These are phyloP conservation scores for Cecidostiba fungosa DNA, from an alignment of 2,888 invertebrate species.

Conservation along the genomic window DNA sequence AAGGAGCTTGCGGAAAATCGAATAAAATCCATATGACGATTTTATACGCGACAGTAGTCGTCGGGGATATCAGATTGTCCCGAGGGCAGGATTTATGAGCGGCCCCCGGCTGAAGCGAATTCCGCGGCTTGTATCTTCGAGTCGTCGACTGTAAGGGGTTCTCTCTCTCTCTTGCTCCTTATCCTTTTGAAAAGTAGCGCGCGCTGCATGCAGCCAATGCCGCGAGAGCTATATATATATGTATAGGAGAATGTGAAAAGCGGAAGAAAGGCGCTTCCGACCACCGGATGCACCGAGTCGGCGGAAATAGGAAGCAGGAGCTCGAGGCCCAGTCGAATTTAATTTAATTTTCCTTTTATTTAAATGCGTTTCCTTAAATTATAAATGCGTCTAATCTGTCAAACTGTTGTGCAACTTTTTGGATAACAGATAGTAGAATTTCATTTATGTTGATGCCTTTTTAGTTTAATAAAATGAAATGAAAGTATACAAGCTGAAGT, in stretches of 20 bases:
- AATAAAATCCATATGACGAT: conserved; percentile 32
- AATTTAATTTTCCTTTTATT: conserved; percentile 7
- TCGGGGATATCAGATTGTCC: conserved; percentile 37
- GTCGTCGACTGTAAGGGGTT: not conserved
- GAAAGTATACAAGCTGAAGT: not conserved
- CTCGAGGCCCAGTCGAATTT: conserved; percentile 5
- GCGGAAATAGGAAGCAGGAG: not conserved
- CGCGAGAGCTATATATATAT: too few relatives aligned
- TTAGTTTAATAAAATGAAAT: not conserved
- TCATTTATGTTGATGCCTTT: not conserved
- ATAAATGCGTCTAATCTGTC: too few relatives aligned
- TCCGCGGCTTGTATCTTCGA: conserved; percentile 21
- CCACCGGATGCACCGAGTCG: conserved; percentile 15
- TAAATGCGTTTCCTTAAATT: too few relatives aligned
- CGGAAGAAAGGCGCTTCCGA: conserved; percentile 3
- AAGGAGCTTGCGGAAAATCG: not conserved
- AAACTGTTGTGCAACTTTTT: too few relatives aligned
- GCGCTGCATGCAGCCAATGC: not conserved
- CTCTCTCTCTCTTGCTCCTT: not conserved
- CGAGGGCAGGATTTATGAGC: conserved; percentile 19
- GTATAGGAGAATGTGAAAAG: not conserved
- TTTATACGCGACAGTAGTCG: conserved; percentile 26
- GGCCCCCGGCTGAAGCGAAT: conserved; percentile 11
- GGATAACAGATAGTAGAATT: too few relatives aligned
- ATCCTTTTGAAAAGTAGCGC: not conserved